Evolutionary conservation across 1,140 invertebrate genomes (phyloP), one percentile per base, ranked within the genome.

Genomic region (Heliconius hermathena): DNA sequence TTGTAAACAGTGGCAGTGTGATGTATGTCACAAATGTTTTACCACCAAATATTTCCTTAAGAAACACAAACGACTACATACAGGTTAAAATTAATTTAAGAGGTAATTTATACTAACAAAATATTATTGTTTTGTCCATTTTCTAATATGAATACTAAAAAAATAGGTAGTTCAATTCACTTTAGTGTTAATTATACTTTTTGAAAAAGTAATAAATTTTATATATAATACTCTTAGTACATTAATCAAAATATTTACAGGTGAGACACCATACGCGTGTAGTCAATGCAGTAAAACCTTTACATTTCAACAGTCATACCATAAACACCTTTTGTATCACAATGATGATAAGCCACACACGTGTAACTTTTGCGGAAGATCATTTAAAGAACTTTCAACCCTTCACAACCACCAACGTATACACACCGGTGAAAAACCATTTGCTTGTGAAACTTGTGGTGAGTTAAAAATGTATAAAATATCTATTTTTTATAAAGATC

Each of bases 41-140:
- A 98, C 97, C 2, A 98, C 97, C 9, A 98, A 98, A 91, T 98
- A 98, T 94, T 98, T 98, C 89, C 91, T 98, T 57, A 98, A 98
- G 93, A 98, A 98, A 93, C 98, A 98, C 88, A 98, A 98, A 91
- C 95, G 97, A 84, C 93, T 98, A 77, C 98, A 98, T 88, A 96
- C 96, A 89, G 96, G 96, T 96, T 91, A 93, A 88, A 86, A 87
- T 85, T 81, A 84, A 66, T 89, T 88, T 83, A 86, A 83, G 88
- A 93, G 90, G 89, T 94, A 92, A 91, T 86, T 73, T 71, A 81
- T 90, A 92, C 89, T 90, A 90, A 91, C 88, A 81, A 78, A 84
- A 78, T 81, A 16, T 71, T 26, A 57, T 71, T 66, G 60, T 26
- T 29, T 66, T 66, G 11, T 29, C 26, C 22, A 26, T 66, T 66